Conservation (phyloP, 2,888 invertebrate genomes). For the Resseliella maxima region DNA sequence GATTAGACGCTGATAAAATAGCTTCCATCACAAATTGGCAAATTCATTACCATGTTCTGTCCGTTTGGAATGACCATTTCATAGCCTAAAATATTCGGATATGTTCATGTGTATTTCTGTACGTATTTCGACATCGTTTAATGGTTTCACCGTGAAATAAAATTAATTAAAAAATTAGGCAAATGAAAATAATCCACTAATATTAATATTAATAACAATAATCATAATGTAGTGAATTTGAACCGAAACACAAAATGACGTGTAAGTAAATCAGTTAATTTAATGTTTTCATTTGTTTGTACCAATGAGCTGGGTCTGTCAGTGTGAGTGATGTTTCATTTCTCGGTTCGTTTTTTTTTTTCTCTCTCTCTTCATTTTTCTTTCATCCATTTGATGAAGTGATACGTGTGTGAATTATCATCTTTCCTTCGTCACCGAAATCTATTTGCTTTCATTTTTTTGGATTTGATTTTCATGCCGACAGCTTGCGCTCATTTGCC, state of each 20-base stretch:
- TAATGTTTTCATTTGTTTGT: conserved; percentile 44
- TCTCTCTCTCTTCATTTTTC: neutral
- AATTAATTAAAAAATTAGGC: conserved; percentile 51
- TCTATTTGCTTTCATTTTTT: neutral
- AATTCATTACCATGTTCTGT: neutral
- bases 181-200: conserved; percentile 36
- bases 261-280: conserved; percentile 42
- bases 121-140: neutral
- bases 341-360: neutral
- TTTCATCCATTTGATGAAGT: neutral
- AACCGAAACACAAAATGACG: conserved; percentile 26
- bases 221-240: neutral
- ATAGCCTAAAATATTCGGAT: conserved; percentile 23
- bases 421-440: conserved; percentile 16
- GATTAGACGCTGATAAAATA: neutral
- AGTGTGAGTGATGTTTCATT: neutral
- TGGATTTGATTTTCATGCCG: neutral
- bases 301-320: neutral
- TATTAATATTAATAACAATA: neutral
- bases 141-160: neutral
- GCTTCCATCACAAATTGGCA: neutral
- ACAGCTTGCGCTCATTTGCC: neutral
- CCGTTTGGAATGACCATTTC: neutral
- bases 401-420: neutral
- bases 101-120: neutral